Base-by-base conservation (phyloP, 2,888 invertebrate genomes). In the Pocota personata region DNA sequence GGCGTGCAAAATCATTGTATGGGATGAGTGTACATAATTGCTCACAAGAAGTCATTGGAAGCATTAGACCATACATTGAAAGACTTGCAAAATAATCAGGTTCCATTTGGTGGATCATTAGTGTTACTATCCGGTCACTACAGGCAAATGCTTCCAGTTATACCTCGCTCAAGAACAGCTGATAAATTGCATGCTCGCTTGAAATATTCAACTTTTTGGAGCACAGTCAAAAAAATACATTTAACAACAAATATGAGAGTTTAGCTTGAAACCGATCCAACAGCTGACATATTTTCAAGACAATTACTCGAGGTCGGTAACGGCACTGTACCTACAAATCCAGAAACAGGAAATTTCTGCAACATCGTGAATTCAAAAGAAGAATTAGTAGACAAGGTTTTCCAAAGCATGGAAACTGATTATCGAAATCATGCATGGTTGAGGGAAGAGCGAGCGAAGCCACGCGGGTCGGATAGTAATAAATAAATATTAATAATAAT, bases 261-360 rank as follows among this genome's bases (percentile, higher is more conserved):
- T 24, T 7, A 50, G 24, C 21, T 19, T 50, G 21, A 50, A 50
- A 50, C 24, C 21, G 50, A 21, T 50, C 21, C 50, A 50, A 50
- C 8, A 50, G 50, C 50, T 50, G 50, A 50, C 21, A 21, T 50
- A 50, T 50, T 50, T 21, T 50, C 50, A 50, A 50, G 21, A 50
- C 4, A 50, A 50, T 50, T 50, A 50, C 21, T 27, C 12, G 24
- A 50, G 50, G 50, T 50, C 50, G 50, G 24, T n/a, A n/a, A n/a
- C n/a, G n/a, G n/a, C n/a, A n/a, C n/a, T n/a, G n/a, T n/a, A 50
- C 16, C 14, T 16, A 16, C 16, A 43, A 6, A 43, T 16, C 14
- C 16, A 43, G 43, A 16, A 43, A 16, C 43, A 43, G 43, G 5
- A 6, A 43, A 14, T 32, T 32, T 32, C 32, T 32, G 32, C 32